These are phyloP conservation scores for Hirtodrosophila trivittata DNA, from an alignment of 2,888 invertebrate species.

Conservation along the genomic window DNA sequence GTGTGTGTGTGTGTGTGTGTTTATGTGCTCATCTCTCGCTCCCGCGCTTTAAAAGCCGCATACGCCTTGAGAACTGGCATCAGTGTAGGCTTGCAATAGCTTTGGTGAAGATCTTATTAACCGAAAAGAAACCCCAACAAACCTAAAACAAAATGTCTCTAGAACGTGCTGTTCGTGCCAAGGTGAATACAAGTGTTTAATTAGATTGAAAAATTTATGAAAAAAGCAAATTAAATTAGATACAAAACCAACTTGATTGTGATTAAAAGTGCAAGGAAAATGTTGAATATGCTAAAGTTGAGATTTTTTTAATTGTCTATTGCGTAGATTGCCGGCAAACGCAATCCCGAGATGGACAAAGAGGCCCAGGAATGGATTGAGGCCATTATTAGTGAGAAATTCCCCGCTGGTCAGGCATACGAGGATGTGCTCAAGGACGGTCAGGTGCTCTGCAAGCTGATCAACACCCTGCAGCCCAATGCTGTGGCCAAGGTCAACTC, in stretches of 20 bases:
- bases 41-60: slow-evolving; percentile 81
- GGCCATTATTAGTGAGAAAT: slow-evolving; percentile 92
- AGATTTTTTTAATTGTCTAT: slow-evolving; percentile 34
- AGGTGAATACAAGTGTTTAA: slow-evolving; percentile 86
- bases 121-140: slow-evolving; percentile 55
- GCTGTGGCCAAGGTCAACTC: slow-evolving; percentile 95
- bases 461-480: slow-evolving; percentile 96
- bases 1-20: slow-evolving; percentile 10
- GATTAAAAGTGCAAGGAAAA: slow-evolving; percentile 19
- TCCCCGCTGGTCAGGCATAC: slow-evolving; percentile 91
- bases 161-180: slow-evolving; percentile 95
- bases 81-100: slow-evolving; percentile 81
- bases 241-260: slow-evolving; percentile 20
- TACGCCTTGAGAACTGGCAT: slow-evolving; percentile 74
- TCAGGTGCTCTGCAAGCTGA: slow-evolving; percentile 95
- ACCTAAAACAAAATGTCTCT: slow-evolving; percentile 90
- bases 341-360: slow-evolving; percentile 91
- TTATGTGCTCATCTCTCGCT: slow-evolving; percentile 34
- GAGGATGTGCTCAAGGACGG: slow-evolving; percentile 97
- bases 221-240: slow-evolving; percentile 1
- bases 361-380: slow-evolving; percentile 98
- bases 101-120: slow-evolving; percentile 74
- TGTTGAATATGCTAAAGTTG: slow-evolving; percentile 2
- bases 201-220: slow-evolving; percentile 8
- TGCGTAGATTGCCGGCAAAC: slow-evolving; percentile 91